Base-by-base conservation (phyloP, 2,888 invertebrate species). In the Diaphora mendica region DNA sequence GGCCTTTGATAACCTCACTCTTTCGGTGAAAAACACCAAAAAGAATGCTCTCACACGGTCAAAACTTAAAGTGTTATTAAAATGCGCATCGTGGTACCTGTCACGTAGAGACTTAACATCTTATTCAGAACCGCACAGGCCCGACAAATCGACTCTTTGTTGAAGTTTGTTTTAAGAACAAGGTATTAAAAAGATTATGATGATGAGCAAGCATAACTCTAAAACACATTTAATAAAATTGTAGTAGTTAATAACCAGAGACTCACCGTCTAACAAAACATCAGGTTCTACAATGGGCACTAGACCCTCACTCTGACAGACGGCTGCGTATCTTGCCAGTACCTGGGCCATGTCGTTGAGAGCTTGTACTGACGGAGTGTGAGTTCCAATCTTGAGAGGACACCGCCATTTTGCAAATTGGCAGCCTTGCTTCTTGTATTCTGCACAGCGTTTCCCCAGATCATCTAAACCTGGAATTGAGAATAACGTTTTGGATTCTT, bases 211-310 rank as follows among this genome's bases (percentile, higher is more conserved):
- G 15, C 44, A 1, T 15, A 4, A 2, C 44, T 44, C 42, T 13
- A 33, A 33, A 15, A 44, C 44, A 44, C 15, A 1, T 44, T 26
- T 11, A 0, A 11, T 59, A 51, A 20, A 23, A 51, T 51, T 0
- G 17, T 17, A 44, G 2, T 55, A n/a, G n/a, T 44, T n/a, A 3
- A 20, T 26, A 64, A 33, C 9, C 30, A 30, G 2, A 20, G 11
- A 33, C 59, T 72, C 75, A 90, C 99, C 99, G 95, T 99, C 99
- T 80, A 99, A 98, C 78, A 99, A 96, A 35, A 99, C 98, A 94
- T 99, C 99, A 48, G 99, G 99, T 91, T 99, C 99, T 80, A 99
- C 99, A 90, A 99, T 99, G 20, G 99, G 99, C 44, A 99, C 99
- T 86, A 99, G 97, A 70, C 99, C 98, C 93, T 99, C 98, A 77